These are phyloP conservation scores for Crenuchus spilurus DNA, from an alignment of 2,797 vertebrate genomes.

Conservation along the genomic window DNA sequence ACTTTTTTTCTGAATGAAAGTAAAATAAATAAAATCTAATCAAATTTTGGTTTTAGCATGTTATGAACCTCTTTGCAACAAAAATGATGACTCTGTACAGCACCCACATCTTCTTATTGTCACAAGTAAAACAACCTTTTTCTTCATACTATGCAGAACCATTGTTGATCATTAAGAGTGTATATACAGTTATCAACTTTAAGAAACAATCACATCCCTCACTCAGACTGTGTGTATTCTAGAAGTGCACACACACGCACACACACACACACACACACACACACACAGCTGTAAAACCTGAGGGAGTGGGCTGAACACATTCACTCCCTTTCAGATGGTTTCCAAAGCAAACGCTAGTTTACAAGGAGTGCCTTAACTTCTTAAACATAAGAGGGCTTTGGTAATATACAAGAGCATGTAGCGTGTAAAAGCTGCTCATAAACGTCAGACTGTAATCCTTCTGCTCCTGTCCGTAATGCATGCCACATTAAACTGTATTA, in stretches of 20 bases:
- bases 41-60: too few relatives aligned
- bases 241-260: constrained; percentile 3
- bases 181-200: too few relatives aligned
- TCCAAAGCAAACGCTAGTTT: constrained; percentile 63
- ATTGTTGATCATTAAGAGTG: too few relatives aligned
- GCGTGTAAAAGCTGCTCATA: constrained; percentile 31
- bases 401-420: constrained; percentile 28
- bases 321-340: constrained; percentile 39
- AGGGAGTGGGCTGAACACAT: constrained; percentile 44
- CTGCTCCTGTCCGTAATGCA: constrained; percentile 53
- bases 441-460: constrained; percentile 50
- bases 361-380: constrained; percentile 37
- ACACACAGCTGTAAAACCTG: constrained; percentile 39
- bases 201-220: background rate
- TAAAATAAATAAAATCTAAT: too few relatives aligned
- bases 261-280: background rate
- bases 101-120: too few relatives aligned
- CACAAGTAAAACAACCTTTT: too few relatives aligned
- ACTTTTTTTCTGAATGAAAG: too few relatives aligned
- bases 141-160: too few relatives aligned
- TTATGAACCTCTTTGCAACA: too few relatives aligned
- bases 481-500: constrained; percentile 64
- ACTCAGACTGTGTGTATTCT: constrained; percentile 13
- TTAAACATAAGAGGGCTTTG: constrained; percentile 41
- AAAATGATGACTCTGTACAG: too few relatives aligned